A percentile compares a stretch with the other conserved stretches of the same genome.
phyloP scores from a whole-genome alignment of 2,888 invertebrate species.

The Aethes cnicana region DNA sequence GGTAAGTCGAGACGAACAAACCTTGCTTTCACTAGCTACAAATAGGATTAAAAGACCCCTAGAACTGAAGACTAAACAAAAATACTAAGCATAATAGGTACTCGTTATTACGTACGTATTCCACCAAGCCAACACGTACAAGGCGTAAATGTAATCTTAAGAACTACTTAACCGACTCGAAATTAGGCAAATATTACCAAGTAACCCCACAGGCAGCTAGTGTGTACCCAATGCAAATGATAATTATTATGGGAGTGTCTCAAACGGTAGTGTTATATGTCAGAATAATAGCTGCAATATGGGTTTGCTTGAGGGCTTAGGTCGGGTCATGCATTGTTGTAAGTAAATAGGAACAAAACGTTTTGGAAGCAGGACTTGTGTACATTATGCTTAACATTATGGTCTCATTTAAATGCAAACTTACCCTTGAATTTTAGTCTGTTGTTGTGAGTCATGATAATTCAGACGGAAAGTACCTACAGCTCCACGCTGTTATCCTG shows the following conservation, averaged over 20 bases:
- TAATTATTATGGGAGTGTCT: slow-evolving; percentile 20
- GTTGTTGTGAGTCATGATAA: too few species aligned
- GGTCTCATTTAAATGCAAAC: too few species aligned
- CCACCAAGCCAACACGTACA: slow-evolving; percentile 4
- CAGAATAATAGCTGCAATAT: slow-evolving; percentile 15
- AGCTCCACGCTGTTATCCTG: too few species aligned
- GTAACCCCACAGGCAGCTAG: slow-evolving; percentile 9
- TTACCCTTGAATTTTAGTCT: too few species aligned
- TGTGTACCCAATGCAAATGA: slow-evolving; percentile 19
- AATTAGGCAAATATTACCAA: slow-evolving; percentile 26
- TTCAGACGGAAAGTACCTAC: too few species aligned
- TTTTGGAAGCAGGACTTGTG: background rate
- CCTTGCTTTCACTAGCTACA: too few species aligned
- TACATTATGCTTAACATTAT: too few species aligned
- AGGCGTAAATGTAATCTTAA: slow-evolving; percentile 22
- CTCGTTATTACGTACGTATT: background rate
- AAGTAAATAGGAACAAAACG: background rate
- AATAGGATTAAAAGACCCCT: too few species aligned
- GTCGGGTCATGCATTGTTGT: slow-evolving; percentile 10
- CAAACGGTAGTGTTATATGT: slow-evolving; percentile 5
- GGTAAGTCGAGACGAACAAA: slow-evolving; percentile 66
- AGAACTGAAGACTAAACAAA: too few species aligned
- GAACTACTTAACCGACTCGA: slow-evolving; percentile 18
- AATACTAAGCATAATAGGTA: too few species aligned
- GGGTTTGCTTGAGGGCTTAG: slow-evolving; percentile 7